phyloP scores from a whole-genome alignment of 2,113 vertebrate genomes.

The Marcusenius ussheri region DNA sequence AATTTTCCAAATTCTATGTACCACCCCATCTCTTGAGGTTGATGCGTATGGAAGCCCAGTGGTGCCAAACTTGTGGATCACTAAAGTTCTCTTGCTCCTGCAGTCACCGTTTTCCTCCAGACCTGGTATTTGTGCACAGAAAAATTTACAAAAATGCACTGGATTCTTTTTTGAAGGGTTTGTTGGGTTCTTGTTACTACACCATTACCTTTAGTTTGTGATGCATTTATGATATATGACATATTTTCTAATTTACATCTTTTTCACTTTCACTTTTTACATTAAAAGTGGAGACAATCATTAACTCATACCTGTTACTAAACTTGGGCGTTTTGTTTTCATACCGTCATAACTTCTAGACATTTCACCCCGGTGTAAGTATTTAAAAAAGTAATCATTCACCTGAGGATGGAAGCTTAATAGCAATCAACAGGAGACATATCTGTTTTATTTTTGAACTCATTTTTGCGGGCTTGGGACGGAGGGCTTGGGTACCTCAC shows the following conservation, averaged over 20 bases:
- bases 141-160: background rate
- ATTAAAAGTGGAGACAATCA: background rate
- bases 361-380: background rate
- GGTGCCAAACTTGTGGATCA: constrained; percentile 45
- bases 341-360: background rate
- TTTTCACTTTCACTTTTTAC: background rate
- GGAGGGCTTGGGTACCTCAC: background rate
- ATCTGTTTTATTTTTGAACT: background rate
- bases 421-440: background rate
- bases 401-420: background rate
- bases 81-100: constrained; percentile 39
- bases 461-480: background rate
- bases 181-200: background rate
- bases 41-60: constrained; percentile 44
- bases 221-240: background rate
- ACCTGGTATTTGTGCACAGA: background rate
- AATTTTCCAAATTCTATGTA: constrained; percentile 58
- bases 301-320: background rate
- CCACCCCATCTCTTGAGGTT: constrained; percentile 25
- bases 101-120: background rate
- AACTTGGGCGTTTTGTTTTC: background rate
- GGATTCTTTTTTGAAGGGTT: background rate
- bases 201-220: background rate
- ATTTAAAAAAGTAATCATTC: background rate
- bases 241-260: background rate